phyloP scores from a whole-genome alignment of 2,113 vertebrate genomes.

The Spilogale gracilis region DNA sequence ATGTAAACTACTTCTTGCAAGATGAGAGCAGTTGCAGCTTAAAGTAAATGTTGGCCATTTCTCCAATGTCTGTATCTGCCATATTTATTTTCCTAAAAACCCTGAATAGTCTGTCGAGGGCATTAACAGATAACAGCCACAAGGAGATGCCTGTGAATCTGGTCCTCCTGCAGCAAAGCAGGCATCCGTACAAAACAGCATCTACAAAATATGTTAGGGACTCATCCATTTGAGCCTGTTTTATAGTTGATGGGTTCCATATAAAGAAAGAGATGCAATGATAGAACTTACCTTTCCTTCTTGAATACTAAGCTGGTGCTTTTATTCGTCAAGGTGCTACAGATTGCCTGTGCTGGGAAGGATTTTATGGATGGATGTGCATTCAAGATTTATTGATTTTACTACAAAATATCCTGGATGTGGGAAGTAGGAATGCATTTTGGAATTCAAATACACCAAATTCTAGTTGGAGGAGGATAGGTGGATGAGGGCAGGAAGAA shows the following conservation, averaged over 20 bases:
- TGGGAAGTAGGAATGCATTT: too few species aligned
- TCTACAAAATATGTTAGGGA: neutral
- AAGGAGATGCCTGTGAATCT: neutral
- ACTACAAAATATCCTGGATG: neutral
- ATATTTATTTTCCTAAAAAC: neutral
- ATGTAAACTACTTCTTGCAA: too few species aligned
- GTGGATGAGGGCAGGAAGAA: neutral
- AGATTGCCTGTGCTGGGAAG: too few species aligned
- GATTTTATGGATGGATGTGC: neutral
- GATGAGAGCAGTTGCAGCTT: neutral
- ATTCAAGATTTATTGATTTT: neutral
- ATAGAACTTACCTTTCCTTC: neutral
- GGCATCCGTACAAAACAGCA: neutral
- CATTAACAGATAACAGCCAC: fast-evolving
- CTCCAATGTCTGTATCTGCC: neutral
- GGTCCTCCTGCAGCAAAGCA: neutral
- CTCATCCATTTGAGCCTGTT: fast-evolving
- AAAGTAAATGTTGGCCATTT: neutral
- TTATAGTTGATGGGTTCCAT: neutral
- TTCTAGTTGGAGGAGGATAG: neutral
- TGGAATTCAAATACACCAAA: neutral
- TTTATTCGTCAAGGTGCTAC: neutral
- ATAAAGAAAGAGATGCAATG: neutral
- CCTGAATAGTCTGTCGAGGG: neutral
- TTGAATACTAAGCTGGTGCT: neutral